Conservation (phyloP, 2,888 invertebrate species). For the Cheilosia soror region DNA sequence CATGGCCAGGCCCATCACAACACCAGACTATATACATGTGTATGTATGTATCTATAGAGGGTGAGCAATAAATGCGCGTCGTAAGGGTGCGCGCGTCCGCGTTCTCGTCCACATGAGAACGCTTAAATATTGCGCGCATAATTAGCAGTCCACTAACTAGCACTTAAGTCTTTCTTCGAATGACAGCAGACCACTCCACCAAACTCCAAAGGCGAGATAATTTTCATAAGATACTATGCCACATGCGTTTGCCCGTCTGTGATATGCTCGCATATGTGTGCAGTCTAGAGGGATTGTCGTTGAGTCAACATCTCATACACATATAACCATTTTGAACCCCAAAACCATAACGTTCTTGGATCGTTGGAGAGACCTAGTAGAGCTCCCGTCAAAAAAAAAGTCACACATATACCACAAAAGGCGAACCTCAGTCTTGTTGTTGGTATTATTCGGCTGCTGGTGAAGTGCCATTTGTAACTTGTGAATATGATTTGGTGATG, state of each 20-base stretch:
- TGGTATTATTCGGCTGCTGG: constrained; percentile 41
- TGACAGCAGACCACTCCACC: constrained; percentile 65
- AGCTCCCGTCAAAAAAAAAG: constrained; percentile 30
- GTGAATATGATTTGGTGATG: constrained; percentile 36
- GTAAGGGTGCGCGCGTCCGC: constrained; percentile 59
- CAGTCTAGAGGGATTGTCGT: neutral
- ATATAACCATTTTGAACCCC: constrained; percentile 41
- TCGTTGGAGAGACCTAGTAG: constrained; percentile 35
- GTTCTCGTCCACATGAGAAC: constrained; percentile 46
- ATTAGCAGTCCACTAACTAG: constrained; percentile 72
- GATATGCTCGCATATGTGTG: neutral
- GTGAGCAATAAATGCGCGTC: constrained; percentile 47
- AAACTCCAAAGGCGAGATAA: constrained; percentile 33
- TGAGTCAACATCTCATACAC: constrained; percentile 61
- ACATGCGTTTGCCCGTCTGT: constrained; percentile 44
- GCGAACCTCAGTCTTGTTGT: constrained; percentile 37
- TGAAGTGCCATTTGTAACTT: constrained; percentile 45
- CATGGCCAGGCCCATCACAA: constrained; percentile 64
- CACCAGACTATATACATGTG: neutral
- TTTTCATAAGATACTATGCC: constrained; percentile 38
- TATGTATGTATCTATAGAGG: constrained; percentile 4
- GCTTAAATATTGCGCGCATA: constrained; percentile 72
- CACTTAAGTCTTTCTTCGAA: constrained; percentile 73
- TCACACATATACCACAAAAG: constrained; percentile 42
- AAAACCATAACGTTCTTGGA: constrained; percentile 53